Conservation (phyloP, 2,113 vertebrate genomes). For the Origma solitaria region DNA sequence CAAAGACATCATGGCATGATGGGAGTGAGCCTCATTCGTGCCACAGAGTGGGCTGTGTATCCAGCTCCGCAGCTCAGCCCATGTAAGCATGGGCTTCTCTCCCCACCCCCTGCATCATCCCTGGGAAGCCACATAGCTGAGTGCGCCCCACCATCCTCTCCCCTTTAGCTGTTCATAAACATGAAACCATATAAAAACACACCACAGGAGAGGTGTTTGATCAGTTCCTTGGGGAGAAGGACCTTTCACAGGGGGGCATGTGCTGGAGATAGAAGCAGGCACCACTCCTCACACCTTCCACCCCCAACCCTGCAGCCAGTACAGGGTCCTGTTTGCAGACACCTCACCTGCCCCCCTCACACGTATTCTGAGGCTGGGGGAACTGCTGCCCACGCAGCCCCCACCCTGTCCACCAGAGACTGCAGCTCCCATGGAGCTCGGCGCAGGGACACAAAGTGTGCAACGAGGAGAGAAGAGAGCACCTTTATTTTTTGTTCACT, state of each 20-base stretch:
- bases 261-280: background rate
- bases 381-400: too few species aligned
- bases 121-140: background rate
- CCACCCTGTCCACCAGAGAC: background rate
- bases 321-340: background rate
- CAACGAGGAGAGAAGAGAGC: background rate
- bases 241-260: background rate
- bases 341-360: rapidly evolving
- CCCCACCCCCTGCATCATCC: rapidly evolving
- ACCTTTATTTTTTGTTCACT: background rate
- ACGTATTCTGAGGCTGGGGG: background rate
- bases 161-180: background rate
- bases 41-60: background rate
- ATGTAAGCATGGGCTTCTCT: background rate
- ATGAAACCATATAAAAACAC: background rate
- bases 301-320: rapidly evolving
- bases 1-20: constrained; percentile 19
- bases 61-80: background rate
- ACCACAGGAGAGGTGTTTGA: background rate
- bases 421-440: rapidly evolving
- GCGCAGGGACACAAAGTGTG: background rate
- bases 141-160: background rate
- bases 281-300: background rate
- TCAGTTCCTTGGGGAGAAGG: background rate
- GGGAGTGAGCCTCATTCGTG: background rate